Percentiles rank a stretch among this genome's conserved stretches.
These are phyloP conservation scores for Lethenteron camtschaticum DNA, from an alignment of 2,113 vertebrate species.

Conservation along the genomic window DNA sequence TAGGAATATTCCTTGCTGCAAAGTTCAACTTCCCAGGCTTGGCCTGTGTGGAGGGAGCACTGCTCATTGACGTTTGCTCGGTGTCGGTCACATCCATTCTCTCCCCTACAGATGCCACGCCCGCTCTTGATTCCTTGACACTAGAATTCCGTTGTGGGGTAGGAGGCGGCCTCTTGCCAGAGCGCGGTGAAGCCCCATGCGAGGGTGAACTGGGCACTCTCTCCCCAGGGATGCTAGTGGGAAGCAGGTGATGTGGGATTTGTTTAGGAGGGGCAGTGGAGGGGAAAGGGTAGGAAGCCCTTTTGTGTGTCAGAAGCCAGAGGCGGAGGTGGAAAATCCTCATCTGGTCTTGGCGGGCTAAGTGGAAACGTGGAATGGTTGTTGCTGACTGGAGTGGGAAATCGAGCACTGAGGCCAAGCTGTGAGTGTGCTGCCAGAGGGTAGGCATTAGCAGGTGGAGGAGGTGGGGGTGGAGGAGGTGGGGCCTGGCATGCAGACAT, in stretches of 20 bases:
- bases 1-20: slow-evolving; percentile 36
- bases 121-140: slow-evolving; percentile 54
- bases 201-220: no score
- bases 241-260: slow-evolving; percentile 31
- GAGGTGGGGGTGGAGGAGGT: slow-evolving; percentile 33
- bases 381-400: no score
- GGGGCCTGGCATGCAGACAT: slow-evolving; percentile 32
- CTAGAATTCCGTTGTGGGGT: slow-evolving; percentile 71
- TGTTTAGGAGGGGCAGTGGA: slow-evolving; percentile 17
- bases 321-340: slow-evolving; percentile 18
- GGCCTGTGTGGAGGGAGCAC: slow-evolving; percentile 38
- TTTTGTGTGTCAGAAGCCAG: slow-evolving; percentile 25
- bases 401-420: no score
- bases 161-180: slow-evolving; percentile 53
- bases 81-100: slow-evolving; percentile 66
- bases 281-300: no score
- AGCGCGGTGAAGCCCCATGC: no score
- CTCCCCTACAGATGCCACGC: slow-evolving; percentile 46
- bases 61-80: slow-evolving; percentile 22
- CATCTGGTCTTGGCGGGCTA: no score
- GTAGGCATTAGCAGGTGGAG: slow-evolving; percentile 18
- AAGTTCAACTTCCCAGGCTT: slow-evolving; percentile 83
- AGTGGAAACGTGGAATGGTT: no score
- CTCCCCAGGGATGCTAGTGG: no score
- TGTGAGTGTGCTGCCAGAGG: slow-evolving; percentile 12